Base-by-base conservation (phyloP, 2,797 vertebrate species). In the Gila robusta region DNA sequence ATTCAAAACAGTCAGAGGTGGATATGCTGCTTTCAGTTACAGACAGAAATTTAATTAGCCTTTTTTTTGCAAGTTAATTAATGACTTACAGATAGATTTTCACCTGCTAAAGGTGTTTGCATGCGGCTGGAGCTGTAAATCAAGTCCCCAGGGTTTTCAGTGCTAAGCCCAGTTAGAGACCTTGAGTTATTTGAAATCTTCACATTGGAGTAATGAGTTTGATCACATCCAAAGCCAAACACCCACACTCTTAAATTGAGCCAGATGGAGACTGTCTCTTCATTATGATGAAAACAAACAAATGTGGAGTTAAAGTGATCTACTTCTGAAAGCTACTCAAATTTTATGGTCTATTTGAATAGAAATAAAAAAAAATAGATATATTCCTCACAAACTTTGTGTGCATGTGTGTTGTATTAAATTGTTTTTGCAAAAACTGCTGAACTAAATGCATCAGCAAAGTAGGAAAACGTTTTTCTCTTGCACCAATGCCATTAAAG, bases 111-210 rank as follows among this genome's bases (percentile, higher is more conserved):
- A 59, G 49, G 17, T 76, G 62, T 85, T n/a, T 71, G 77, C 39
- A 80, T 71, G 12, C 54, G 37, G 76, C 32, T 47, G 35, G 26
- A 72, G 49, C 28, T 64, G 28, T 72, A 52, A 64, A 79, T 80
- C 67, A 78, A 28, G 17, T 19, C 35, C n/a, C 28, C 10, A 1
- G 49, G 64, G 74, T 11, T 35, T 78, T 70, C n/a, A 32, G 26
- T 52, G 54, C 39, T 64, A 32, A 85, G 59, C 44, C 17, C 16
- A 44, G 49, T 72, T 82, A n/a, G 69, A 82, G 70, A 37, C 81
- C 54, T 70, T 85, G 64, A 37, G 49, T 70, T 85, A 59, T 70
- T 56, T 69, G 26, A 70, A 56, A n/a, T 78, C 19, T 79, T 79
- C 26, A 47, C 14, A 64, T 71, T 54, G 5, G 26, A 23, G 37